Conservation (phyloP, 53 echinoderm and acorn worm species). For the Zoroaster sp. region DNA sequence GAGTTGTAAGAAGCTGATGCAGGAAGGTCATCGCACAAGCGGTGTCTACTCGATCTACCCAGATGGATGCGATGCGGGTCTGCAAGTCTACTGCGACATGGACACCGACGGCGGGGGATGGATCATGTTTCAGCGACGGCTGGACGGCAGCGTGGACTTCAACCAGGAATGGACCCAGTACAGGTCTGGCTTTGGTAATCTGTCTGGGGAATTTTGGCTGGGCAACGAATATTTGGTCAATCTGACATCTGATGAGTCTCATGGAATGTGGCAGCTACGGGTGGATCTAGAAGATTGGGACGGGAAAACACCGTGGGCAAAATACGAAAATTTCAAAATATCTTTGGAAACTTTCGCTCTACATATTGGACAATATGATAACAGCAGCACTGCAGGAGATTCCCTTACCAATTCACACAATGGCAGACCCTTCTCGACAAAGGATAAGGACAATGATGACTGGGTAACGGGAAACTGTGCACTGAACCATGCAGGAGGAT, state of each 20-base stretch:
- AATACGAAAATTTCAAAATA: not conserved
- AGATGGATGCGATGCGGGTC: not conserved
- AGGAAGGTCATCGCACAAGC: not conserved
- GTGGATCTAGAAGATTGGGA: not conserved
- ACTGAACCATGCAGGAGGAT: not conserved
- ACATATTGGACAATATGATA: not conserved
- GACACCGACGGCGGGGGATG: not conserved
- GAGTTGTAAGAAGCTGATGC: not conserved
- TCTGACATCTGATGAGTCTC: not conserved
- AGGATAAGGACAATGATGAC: not conserved
- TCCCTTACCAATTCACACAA: not conserved
- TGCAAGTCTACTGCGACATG: constrained; percentile 13
- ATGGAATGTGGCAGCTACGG: not conserved
- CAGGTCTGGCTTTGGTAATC: not conserved
- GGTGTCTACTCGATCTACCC: constrained; percentile 9
- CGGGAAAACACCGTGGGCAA: not conserved
- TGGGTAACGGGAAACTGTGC: not conserved
- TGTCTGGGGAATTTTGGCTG: constrained; percentile 9
- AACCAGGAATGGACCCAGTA: constrained; percentile 1
- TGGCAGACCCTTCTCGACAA: not conserved
- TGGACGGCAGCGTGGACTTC: not conserved
- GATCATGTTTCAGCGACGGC: not conserved
- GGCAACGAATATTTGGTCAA: not conserved
- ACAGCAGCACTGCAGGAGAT: not conserved
- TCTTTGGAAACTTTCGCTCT: not conserved